Percentiles rank a stretch among this genome's conserved stretches.
Evolutionary conservation across 1,140 invertebrate genomes (phyloP).

Genomic region (Lutraria rhynchaena): DNA sequence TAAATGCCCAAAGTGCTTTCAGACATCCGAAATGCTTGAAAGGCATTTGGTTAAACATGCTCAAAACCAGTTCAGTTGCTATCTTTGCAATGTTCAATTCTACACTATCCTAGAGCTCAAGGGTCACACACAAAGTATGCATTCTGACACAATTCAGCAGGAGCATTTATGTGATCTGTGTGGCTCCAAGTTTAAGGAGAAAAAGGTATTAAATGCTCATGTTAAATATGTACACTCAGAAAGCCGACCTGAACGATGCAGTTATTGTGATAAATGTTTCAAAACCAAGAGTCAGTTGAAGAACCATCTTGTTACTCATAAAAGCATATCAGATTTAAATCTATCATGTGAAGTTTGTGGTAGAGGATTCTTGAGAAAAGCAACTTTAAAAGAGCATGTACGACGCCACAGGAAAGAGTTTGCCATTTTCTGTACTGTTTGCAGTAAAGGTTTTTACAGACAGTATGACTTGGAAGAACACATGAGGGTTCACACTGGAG

Average conservation of each 20-base stretch:
- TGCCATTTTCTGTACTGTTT: constrained; percentile 37
- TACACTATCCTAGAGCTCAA: constrained; percentile 27
- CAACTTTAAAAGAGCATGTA: constrained; percentile 50
- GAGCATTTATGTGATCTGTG: constrained; percentile 54
- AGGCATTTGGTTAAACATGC: constrained; percentile 10
- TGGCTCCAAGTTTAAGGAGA: constrained; percentile 49
- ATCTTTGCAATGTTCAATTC: constrained; percentile 21
- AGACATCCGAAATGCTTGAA: constrained; percentile 32
- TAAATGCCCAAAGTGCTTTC: constrained; percentile 49
- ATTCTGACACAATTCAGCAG: neutral
- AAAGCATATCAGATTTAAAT: constrained; percentile 22
- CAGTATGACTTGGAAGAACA: constrained; percentile 50
- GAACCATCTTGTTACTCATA: constrained; percentile 54
- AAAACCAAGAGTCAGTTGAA: constrained; percentile 56
- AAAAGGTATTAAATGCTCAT: constrained; percentile 42
- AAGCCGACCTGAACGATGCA: constrained; percentile 37
- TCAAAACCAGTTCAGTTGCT: neutral
- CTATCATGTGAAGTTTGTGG: constrained; percentile 57
- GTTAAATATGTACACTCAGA: constrained; percentile 54
- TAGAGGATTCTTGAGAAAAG: constrained; percentile 38
- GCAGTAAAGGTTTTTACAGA: constrained; percentile 54
- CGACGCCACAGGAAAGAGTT: constrained; percentile 56
- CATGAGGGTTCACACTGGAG: constrained; percentile 41
- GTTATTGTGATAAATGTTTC: constrained; percentile 32
- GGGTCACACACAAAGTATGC: constrained; percentile 9